phyloP scores from a whole-genome alignment of 2,888 invertebrate species.

The Troides oblongomaculatus region DNA sequence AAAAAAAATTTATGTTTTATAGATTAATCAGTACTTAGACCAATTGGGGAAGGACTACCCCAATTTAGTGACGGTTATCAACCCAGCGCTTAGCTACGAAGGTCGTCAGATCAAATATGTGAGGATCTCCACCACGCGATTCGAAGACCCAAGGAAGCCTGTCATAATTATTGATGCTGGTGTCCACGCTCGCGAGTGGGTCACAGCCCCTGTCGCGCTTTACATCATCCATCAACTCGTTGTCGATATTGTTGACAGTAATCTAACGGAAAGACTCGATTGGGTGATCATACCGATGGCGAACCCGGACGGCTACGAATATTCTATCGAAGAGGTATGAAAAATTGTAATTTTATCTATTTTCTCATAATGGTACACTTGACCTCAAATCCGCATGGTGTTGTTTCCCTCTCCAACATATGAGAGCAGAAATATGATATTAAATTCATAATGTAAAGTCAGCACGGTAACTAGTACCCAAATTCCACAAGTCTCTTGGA shows the following conservation, averaged over 20 bases:
- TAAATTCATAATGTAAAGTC: too few species aligned
- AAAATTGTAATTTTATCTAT: background rate
- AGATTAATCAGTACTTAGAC: conserved; percentile 77
- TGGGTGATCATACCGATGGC: conserved; percentile 84
- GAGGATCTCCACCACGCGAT: conserved; percentile 78
- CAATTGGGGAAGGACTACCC: conserved; percentile 67
- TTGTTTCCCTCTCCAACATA: too few species aligned
- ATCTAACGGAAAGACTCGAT: conserved; percentile 80
- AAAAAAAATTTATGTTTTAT: conserved; percentile 30
- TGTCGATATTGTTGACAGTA: conserved; percentile 70
- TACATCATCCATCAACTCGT: conserved; percentile 84
- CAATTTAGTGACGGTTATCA: conserved; percentile 71
- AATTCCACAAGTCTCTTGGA: too few species aligned
- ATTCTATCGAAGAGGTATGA: conserved; percentile 72
- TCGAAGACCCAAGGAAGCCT: conserved; percentile 71
- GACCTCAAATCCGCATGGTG: too few species aligned
- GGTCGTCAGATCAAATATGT: conserved; percentile 80
- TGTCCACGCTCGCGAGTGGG: conserved; percentile 86
- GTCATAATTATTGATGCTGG: conserved; percentile 82
- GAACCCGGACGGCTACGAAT: conserved; percentile 89
- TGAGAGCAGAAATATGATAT: too few species aligned
- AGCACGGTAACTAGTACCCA: too few species aligned
- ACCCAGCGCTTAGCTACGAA: conserved; percentile 80
- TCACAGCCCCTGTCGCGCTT: conserved; percentile 83
- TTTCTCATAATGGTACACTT: too few species aligned